phyloP scores from a whole-genome alignment of 2,113 vertebrate species.

The Leptosomus discolor region DNA sequence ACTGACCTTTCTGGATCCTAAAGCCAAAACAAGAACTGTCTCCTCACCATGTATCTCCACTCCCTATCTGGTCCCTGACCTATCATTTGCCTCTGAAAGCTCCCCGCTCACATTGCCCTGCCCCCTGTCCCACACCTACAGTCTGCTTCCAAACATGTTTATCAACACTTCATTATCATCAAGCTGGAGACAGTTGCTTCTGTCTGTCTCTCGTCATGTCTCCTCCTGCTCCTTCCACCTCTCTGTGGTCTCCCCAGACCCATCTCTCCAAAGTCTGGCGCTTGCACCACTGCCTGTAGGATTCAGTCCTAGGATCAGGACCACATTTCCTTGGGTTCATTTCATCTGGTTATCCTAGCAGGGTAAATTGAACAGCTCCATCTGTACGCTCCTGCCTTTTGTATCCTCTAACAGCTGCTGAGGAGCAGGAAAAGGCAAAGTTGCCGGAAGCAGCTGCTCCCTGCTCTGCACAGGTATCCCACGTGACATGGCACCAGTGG shows the following conservation, averaged over 20 bases:
- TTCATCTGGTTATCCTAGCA: neutral
- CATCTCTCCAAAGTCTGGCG: neutral
- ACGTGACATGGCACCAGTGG: rapidly evolving
- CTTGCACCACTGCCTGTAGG: rapidly evolving
- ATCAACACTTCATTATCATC: neutral
- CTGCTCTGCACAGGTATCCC: neutral
- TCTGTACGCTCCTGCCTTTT: neutral
- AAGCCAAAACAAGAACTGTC: neutral
- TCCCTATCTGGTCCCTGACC: neutral
- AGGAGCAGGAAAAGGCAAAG: neutral
- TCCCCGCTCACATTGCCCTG: neutral
- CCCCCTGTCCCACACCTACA: neutral
- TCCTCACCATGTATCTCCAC: neutral
- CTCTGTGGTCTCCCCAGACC: neutral
- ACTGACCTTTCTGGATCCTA: slow-evolving; percentile 17
- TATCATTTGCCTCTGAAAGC: neutral
- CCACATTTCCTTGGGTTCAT: rapidly evolving
- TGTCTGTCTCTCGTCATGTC: neutral
- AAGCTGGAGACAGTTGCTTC: neutral
- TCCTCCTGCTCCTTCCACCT: neutral
- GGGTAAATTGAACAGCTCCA: neutral
- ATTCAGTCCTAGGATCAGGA: neutral
- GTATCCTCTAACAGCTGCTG: neutral
- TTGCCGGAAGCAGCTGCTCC: neutral
- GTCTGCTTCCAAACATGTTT: neutral